phyloP scores from a whole-genome alignment of 2,797 vertebrate species.

The Sebastes reedi region DNA sequence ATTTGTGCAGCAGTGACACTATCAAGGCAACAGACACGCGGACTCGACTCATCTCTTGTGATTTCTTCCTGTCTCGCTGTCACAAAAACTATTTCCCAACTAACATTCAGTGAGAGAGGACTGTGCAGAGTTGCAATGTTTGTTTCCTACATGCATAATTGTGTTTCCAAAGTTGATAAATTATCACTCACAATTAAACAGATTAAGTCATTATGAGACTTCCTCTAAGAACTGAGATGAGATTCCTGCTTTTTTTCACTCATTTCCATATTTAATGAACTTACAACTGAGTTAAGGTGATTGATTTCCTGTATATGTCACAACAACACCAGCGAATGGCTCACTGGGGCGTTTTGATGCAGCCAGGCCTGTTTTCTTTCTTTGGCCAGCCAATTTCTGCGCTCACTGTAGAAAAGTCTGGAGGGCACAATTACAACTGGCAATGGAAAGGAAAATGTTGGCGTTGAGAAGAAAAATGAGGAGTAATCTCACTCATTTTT shows the following conservation, averaged over 20 bases:
- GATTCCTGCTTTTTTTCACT: background rate
- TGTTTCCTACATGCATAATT: background rate
- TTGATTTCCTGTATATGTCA: constrained; percentile 45
- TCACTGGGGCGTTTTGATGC: constrained; percentile 50
- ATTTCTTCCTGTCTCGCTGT: background rate
- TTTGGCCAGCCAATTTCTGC: constrained; percentile 56
- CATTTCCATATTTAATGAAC: constrained; percentile 62
- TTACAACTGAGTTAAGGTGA: constrained; percentile 50
- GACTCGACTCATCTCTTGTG: constrained; percentile 28
- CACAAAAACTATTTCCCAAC: background rate
- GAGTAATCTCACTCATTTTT: constrained; percentile 74
- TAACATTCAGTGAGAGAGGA: background rate
- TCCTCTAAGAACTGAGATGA: constrained; percentile 21
- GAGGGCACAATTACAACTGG: constrained; percentile 75
- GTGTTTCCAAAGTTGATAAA: constrained; percentile 6
- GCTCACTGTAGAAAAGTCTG: constrained; percentile 65
- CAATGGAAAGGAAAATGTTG: constrained; percentile 73
- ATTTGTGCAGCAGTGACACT: constrained; percentile 6
- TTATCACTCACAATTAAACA: constrained; percentile 27
- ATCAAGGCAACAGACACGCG: constrained; percentile 23
- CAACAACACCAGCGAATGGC: constrained; percentile 29
- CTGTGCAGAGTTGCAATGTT: background rate
- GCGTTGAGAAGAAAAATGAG: constrained; percentile 76
- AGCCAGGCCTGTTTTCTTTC: constrained; percentile 52
- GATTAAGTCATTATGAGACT: constrained; percentile 29